Conservation (phyloP, 2,888 invertebrate genomes). For the Hirtodrosophila cameraria region DNA sequence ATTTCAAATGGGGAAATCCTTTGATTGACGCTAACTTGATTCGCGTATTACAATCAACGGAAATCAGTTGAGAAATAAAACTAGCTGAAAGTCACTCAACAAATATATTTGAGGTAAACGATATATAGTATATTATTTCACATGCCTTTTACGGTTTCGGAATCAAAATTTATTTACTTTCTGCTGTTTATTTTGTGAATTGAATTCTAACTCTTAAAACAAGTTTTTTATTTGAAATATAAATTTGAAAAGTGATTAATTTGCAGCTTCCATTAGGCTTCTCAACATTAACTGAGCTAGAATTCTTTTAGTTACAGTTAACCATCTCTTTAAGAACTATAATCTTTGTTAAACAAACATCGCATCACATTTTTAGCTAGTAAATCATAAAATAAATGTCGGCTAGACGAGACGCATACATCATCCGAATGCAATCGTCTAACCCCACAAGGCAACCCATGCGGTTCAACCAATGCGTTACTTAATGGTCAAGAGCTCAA, state of each 20-base stretch:
- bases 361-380: slow-evolving; percentile 24
- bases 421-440: slow-evolving; percentile 55
- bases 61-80: neutral
- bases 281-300: too few species aligned
- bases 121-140: too few species aligned
- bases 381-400: slow-evolving; percentile 47
- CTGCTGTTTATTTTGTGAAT: too few species aligned
- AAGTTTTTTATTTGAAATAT: too few species aligned
- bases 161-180: too few species aligned
- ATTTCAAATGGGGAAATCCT: neutral
- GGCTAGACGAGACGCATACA: slow-evolving; percentile 66
- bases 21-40: slow-evolving; percentile 4
- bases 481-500: slow-evolving; percentile 59
- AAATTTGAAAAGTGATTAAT: too few species aligned
- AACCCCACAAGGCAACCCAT: slow-evolving; percentile 9
- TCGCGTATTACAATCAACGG: slow-evolving; percentile 19
- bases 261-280: too few species aligned
- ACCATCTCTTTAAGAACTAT: slow-evolving; percentile 11
- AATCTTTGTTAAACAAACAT: slow-evolving; percentile 21
- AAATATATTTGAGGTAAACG: too few species aligned
- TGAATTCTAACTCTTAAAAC: too few species aligned
- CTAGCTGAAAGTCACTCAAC: neutral
- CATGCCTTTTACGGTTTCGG: too few species aligned
- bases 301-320: neutral
- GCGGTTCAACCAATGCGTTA: slow-evolving; percentile 47